Conservation (phyloP, 2,888 invertebrate species). For the Stenichneumon culpator region DNA sequence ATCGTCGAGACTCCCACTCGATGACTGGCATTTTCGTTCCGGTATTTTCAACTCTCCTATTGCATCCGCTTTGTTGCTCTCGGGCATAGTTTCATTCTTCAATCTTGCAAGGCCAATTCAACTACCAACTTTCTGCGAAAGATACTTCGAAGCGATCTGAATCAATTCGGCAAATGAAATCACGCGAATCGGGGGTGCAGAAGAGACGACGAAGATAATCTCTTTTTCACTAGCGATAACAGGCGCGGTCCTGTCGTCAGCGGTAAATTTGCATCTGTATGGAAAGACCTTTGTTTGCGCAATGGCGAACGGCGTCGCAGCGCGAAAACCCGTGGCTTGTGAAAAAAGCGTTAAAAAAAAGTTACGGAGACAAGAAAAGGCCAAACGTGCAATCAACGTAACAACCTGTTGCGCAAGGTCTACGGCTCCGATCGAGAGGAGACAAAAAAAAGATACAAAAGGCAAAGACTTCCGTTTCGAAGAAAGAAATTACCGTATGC, state of each 20-base stretch:
- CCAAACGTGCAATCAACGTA: conserved; percentile 47
- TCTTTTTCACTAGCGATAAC: neutral
- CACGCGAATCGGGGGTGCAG: neutral
- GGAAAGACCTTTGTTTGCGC: conserved; percentile 60
- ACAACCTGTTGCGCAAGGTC: conserved; percentile 40
- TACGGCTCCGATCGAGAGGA: conserved; percentile 31
- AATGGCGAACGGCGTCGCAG: conserved; percentile 8
- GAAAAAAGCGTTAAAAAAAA: conserved; percentile 14
- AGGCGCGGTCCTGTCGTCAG: conserved; percentile 48
- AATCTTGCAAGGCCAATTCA: neutral
- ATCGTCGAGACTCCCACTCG: conserved; percentile 59
- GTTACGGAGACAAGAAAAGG: conserved; percentile 36
- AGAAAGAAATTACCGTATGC: conserved; percentile 11
- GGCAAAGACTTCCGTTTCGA: conserved; percentile 38
- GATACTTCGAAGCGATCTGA: neutral
- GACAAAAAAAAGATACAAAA: conserved; percentile 25
- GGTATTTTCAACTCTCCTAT: conserved; percentile 14
- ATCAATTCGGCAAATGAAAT: neutral
- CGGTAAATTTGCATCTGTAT: conserved; percentile 67
- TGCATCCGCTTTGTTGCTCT: neutral
- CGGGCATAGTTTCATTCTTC: neutral
- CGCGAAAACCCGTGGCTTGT: conserved; percentile 52
- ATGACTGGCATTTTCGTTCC: conserved; percentile 50
- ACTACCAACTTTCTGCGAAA: neutral
- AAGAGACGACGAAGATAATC: neutral